These are phyloP conservation scores for Parelbella ahira DNA, from an alignment of 2,888 invertebrate genomes.

Conservation along the genomic window DNA sequence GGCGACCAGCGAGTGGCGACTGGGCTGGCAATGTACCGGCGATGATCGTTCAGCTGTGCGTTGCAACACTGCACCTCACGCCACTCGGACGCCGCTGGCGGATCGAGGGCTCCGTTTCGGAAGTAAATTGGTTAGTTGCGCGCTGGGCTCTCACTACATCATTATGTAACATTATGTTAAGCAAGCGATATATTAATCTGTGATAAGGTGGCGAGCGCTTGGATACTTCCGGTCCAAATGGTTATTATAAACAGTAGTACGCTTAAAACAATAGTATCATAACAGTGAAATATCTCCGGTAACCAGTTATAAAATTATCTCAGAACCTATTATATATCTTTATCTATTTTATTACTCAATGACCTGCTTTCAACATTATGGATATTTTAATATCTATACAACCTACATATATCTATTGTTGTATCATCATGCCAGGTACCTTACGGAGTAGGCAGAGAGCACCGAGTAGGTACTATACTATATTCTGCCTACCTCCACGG, in stretches of 20 bases:
- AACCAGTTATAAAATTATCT: too few relatives aligned
- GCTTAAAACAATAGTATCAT: too few relatives aligned
- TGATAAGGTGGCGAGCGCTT: not conserved
- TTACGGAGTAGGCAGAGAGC: too few relatives aligned
- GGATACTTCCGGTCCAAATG: not conserved
- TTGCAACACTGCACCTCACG: slow-evolving; percentile 34
- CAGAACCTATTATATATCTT: too few relatives aligned
- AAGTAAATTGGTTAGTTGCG: slow-evolving; percentile 53
- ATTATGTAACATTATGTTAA: slow-evolving; percentile 61
- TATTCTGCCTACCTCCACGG: too few relatives aligned
- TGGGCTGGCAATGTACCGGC: slow-evolving; percentile 39
- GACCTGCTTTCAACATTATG: too few relatives aligned
- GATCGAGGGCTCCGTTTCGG: slow-evolving; percentile 52
- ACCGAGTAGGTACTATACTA: too few relatives aligned
- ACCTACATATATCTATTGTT: too few relatives aligned
- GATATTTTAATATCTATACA: too few relatives aligned
- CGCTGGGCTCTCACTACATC: slow-evolving; percentile 52
- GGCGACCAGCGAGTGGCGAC: slow-evolving; percentile 64
- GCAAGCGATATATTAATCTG: slow-evolving; percentile 32
- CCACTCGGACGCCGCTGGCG: slow-evolving; percentile 27
- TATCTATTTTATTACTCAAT: too few relatives aligned
- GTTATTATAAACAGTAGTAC: slow-evolving; percentile 3
- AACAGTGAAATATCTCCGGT: too few relatives aligned
- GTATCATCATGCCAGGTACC: too few relatives aligned
- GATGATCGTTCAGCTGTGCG: slow-evolving; percentile 33